Base-by-base conservation (phyloP, 2,888 invertebrate genomes). In the Noctua janthe region DNA sequence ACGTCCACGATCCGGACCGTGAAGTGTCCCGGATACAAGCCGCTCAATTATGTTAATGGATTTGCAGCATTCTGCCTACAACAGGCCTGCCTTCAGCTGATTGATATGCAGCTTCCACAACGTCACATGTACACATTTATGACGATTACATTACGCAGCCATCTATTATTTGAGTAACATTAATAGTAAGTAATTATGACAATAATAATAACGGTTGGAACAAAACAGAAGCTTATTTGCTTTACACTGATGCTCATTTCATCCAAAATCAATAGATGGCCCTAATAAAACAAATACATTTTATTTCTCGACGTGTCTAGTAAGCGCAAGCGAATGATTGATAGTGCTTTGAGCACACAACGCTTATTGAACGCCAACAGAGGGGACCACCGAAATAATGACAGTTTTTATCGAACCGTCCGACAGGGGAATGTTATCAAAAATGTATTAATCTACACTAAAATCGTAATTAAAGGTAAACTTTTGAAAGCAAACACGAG, bases 11-110 rank as follows among this genome's bases (percentile, higher is more conserved):
- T 94, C 91, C 94, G 93, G 91, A 92, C 93, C 92, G 94, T 93
- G 93, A 94, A 95, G 94, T 94, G 94, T 94, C 94, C 94, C 94
- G 95, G 94, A 95, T 94, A 94, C 94, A 93, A 94, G 94, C 93
- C 92, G 94, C 94, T 96, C 96, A 96, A 96, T 96, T 96, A 96
- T 96, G 95, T 92, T 96, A 96, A 96, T 96, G 96, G 95, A 90
- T 94, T 93, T 93, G 92, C 93, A 93, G 93, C 93, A 94, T 94
- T 94, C 92, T 86, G 91, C 90, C 89, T 92, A 94, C 94, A 94
- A 93, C 92, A 92, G 92, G 88, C 91, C 91, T 91, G 91, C 91
- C 92, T 93, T 91, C 91, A 90, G 88, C 93, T 94, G 93, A 94
- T 95, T 94, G 93, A 94, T 94, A 94, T 92, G 91, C 91, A 92